These are phyloP conservation scores for Calosoma granatense DNA, from an alignment of 1,140 invertebrate genomes.

Conservation along the genomic window DNA sequence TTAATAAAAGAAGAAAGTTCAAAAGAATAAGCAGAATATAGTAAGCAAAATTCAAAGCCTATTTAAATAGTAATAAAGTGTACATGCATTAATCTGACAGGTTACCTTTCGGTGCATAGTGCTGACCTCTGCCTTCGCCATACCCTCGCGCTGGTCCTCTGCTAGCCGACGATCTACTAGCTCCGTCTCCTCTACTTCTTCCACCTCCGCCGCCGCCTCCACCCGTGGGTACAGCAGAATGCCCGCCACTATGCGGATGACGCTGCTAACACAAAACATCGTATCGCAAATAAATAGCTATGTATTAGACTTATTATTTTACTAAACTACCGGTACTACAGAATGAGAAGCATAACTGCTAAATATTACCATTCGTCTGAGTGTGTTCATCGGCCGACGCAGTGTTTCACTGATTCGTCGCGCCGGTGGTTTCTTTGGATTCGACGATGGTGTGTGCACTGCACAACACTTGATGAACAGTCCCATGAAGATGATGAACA, in stretches of 20 bases:
- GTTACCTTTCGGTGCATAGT: constrained; percentile 60
- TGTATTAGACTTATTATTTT: too few relatives aligned
- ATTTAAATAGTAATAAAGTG: neutral
- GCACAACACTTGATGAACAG: constrained; percentile 99
- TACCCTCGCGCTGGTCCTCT: constrained; percentile 55
- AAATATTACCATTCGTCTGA: constrained; percentile 74
- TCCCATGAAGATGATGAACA: constrained; percentile 91
- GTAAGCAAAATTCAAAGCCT: too few relatives aligned
- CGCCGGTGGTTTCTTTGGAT: constrained; percentile 85
- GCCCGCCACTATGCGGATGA: constrained; percentile 28
- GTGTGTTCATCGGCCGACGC: constrained; percentile 76
- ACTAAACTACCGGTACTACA: too few relatives aligned
- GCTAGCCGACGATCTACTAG: constrained; percentile 28
- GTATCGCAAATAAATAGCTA: neutral
- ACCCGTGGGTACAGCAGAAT: constrained; percentile 11
- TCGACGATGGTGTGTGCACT: constrained; percentile 95
- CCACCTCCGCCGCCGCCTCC: constrained; percentile 26
- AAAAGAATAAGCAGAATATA: too few relatives aligned
- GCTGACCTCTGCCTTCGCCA: constrained; percentile 60
- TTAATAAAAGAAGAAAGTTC: too few relatives aligned
- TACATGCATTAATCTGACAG: neutral
- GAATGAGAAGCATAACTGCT: too few relatives aligned
- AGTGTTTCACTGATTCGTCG: constrained; percentile 79
- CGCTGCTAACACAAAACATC: constrained; percentile 14
- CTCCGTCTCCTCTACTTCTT: constrained; percentile 25